These are phyloP conservation scores for Ditula angustiorana DNA, from an alignment of 2,888 invertebrate genomes.

Conservation along the genomic window DNA sequence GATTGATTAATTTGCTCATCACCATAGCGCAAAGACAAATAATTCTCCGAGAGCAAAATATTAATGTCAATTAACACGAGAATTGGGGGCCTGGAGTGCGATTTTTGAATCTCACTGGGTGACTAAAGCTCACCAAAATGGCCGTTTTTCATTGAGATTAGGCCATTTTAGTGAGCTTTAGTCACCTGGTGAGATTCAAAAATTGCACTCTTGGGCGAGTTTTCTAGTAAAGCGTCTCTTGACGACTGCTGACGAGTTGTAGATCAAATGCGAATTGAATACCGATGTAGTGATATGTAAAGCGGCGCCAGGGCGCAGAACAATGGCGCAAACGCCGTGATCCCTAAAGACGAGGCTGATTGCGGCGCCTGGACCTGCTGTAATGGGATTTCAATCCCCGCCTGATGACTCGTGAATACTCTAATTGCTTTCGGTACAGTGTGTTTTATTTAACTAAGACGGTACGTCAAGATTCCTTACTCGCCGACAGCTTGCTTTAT, in stretches of 20 bases:
- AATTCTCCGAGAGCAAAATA: too few species aligned
- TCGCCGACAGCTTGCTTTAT: too few species aligned
- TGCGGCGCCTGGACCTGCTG: slow-evolving; percentile 48
- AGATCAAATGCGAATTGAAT: slow-evolving; percentile 1
- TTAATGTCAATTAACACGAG: too few species aligned
- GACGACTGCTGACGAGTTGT: background rate
- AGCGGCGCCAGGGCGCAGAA: slow-evolving; percentile 44
- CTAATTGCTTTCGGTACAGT: slow-evolving; percentile 43
- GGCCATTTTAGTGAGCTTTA: too few species aligned
- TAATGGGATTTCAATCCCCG: slow-evolving; percentile 62
- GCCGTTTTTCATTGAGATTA: too few species aligned
- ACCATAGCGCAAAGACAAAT: too few species aligned
- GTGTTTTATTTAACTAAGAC: background rate
- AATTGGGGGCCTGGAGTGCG: too few species aligned
- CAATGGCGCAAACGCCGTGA: slow-evolving; percentile 60
- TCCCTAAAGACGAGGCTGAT: slow-evolving; percentile 62
- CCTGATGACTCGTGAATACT: slow-evolving; percentile 49
- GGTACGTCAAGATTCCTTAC: too few species aligned
- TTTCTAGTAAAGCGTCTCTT: background rate
- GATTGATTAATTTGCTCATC: too few species aligned
- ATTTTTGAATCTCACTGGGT: too few species aligned
- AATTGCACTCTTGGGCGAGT: background rate
- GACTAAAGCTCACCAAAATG: too few species aligned
- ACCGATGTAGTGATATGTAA: background rate
- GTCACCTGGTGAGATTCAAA: too few species aligned